phyloP scores from a whole-genome alignment of 2,797 vertebrate genomes.

The Cryptoprocta ferox region DNA sequence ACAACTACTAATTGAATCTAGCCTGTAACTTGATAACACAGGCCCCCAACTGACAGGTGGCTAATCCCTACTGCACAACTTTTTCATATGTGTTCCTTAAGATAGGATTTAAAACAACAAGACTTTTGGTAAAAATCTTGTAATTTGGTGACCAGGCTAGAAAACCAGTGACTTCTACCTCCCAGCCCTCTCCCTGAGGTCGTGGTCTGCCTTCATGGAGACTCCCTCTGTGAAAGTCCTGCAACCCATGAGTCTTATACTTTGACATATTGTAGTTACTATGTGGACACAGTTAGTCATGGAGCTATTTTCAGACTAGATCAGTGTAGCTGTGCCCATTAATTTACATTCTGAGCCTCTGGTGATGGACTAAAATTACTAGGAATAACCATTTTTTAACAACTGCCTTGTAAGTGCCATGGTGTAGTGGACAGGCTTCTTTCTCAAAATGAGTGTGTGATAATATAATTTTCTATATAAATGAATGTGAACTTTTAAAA shows the following conservation, averaged over 20 bases:
- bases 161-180: neutral
- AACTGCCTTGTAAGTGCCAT: neutral
- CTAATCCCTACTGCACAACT: conserved; percentile 42
- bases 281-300: conserved; percentile 21
- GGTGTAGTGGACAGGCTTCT: neutral
- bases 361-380: conserved; percentile 52
- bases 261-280: neutral
- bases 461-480: neutral
- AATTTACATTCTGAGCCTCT: conserved; percentile 51
- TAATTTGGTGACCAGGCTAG: neutral
- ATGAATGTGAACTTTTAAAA: neutral
- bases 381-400: conserved; percentile 47
- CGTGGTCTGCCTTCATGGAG: neutral
- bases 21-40: conserved; percentile 49
- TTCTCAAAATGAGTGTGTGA: conserved; percentile 18
- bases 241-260: neutral
- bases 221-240: neutral
- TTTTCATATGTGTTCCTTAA: conserved; percentile 50
- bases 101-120: conserved; percentile 5
- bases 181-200: neutral
- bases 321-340: neutral
- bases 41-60: conserved; percentile 56
- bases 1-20: conserved; percentile 41
- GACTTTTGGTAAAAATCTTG: neutral
- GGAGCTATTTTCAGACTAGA: conserved; percentile 61